Evolutionary conservation across 2,888 invertebrate genomes (phyloP).

Genomic region (Thecocarcelia acutangulata): DNA sequence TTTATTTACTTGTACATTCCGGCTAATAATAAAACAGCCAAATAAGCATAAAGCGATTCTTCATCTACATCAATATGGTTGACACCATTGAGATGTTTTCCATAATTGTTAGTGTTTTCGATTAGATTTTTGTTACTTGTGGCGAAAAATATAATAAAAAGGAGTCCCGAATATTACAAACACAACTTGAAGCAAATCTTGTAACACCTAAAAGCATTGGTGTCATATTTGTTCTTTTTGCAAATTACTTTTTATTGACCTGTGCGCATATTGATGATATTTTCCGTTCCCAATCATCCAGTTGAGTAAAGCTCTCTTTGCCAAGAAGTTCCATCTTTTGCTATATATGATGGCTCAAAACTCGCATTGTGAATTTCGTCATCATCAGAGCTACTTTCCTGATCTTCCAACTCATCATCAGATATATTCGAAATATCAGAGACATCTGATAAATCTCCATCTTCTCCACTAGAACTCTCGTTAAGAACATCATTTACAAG

Average conservation of each 20-base stretch:
- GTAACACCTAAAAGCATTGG: neutral
- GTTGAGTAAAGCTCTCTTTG: neutral
- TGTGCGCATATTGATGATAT: conserved; percentile 15
- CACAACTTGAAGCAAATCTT: conserved; percentile 4
- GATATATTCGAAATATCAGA: neutral
- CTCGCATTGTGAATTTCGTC: no score
- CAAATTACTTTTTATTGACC: neutral
- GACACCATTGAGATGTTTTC: conserved; percentile 14
- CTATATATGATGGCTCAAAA: neutral
- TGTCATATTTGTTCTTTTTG: neutral
- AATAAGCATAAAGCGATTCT: conserved; percentile 29
- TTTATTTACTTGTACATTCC: conserved; percentile 25
- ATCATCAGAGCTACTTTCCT: conserved; percentile 10
- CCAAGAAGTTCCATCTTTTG: neutral
- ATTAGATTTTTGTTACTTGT: conserved; percentile 27
- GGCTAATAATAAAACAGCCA: conserved; percentile 29
- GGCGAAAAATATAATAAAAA: conserved; percentile 31
- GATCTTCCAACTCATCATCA: neutral
- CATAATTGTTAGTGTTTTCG: conserved; percentile 22
- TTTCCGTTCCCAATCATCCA: neutral
- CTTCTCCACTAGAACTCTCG: neutral
- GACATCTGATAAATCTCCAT: conserved; percentile 4
- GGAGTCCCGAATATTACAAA: neutral
- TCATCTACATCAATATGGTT: conserved; percentile 28
- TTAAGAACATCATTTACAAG: conserved; percentile 18